phyloP scores from a whole-genome alignment of 2,113 vertebrate genomes.

The Gavialis gangeticus region DNA sequence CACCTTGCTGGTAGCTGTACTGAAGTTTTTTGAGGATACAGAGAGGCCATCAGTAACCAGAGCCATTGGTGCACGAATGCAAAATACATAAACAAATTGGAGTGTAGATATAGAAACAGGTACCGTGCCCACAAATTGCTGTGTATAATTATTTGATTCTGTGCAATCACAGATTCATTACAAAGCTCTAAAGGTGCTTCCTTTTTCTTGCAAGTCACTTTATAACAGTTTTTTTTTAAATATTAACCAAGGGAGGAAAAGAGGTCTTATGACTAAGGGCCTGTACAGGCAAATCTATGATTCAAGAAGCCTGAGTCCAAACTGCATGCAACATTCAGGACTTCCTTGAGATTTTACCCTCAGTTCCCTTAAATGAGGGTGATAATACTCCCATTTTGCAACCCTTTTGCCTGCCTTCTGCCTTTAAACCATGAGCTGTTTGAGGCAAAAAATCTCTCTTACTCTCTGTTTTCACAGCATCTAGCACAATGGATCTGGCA shows the following conservation, averaged over 20 bases:
- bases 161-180: not conserved
- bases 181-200: not conserved
- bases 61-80: not conserved
- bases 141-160: not conserved
- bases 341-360: too few relatives aligned
- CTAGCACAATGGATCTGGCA: rapidly evolving
- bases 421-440: not conserved
- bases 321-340: too few relatives aligned
- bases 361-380: not conserved
- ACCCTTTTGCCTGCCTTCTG: not conserved
- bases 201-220: not conserved
- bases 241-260: not conserved
- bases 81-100: not conserved
- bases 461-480: not conserved
- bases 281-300: not conserved
- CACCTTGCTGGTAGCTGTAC: not conserved
- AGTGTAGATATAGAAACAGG: not conserved
- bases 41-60: not conserved
- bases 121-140: not conserved
- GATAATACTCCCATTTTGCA: not conserved
- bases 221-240: not conserved
- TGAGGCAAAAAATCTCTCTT: not conserved
- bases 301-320: not conserved
- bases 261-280: not conserved
- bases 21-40: not conserved